Conservation (phyloP, 2,113 vertebrate species). For the Pao palembangensis region DNA sequence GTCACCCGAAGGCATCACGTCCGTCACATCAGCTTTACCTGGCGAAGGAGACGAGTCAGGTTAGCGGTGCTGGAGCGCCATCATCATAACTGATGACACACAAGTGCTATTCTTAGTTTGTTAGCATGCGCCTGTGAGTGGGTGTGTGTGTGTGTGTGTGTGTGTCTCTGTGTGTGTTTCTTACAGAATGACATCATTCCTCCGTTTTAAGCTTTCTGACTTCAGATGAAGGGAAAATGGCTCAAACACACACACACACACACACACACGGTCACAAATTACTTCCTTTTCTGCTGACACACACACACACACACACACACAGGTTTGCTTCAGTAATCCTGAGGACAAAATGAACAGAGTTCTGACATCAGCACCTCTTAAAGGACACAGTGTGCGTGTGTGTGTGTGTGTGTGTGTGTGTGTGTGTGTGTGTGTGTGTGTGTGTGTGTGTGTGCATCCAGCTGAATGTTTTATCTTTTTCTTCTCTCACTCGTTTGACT, state of each 20-base stretch:
- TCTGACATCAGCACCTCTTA: slow-evolving; percentile 54
- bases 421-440: slow-evolving; percentile 23
- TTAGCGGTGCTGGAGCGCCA: background rate
- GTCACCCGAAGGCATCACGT: background rate
- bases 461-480: slow-evolving; percentile 59
- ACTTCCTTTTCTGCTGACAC: slow-evolving; percentile 1
- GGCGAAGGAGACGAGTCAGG: background rate
- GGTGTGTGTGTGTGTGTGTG: slow-evolving; percentile 13
- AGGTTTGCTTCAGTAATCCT: slow-evolving; percentile 50
- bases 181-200: slow-evolving; percentile 55
- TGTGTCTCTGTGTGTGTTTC: slow-evolving; percentile 18
- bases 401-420: slow-evolving; percentile 24
- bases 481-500: slow-evolving; percentile 45
- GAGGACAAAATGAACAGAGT: slow-evolving; percentile 61
- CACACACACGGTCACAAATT: slow-evolving; percentile 11
- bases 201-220: slow-evolving; percentile 44
- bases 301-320: slow-evolving; percentile 23
- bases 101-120: slow-evolving; percentile 7
- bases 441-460: slow-evolving; percentile 32
- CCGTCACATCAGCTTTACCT: background rate
- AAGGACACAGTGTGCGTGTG: slow-evolving; percentile 24
- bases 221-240: slow-evolving; percentile 53
- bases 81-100: background rate
- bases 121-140: slow-evolving; percentile 1
- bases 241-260: slow-evolving; percentile 33